Evolutionary conservation across 2,888 invertebrate genomes (phyloP).

Genomic region (Phyllotreta cruciferae): DNA sequence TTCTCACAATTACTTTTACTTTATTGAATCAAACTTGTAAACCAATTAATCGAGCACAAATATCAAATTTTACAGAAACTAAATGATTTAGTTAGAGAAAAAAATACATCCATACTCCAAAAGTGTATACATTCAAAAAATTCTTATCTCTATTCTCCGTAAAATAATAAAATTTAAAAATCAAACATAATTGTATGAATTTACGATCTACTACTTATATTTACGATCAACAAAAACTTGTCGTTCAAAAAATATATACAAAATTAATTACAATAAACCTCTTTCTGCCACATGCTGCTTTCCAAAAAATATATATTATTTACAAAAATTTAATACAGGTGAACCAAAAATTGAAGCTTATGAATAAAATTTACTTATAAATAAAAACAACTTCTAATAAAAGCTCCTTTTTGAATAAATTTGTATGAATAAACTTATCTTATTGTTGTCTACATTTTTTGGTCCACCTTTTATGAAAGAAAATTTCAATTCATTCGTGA

Average conservation of each 20-base stretch:
- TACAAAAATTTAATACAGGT: constrained; percentile 4
- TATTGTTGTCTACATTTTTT: too few relatives aligned
- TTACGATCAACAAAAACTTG: constrained; percentile 32
- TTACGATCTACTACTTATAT: constrained; percentile 30
- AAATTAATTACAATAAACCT: constrained; percentile 40
- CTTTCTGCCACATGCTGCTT: constrained; percentile 19
- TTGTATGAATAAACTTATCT: too few relatives aligned
- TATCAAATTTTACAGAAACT: too few relatives aligned
- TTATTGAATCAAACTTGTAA: too few relatives aligned
- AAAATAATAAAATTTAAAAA: constrained; percentile 36
- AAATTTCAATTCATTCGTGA: too few relatives aligned
- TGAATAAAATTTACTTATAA: background rate
- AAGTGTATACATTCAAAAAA: constrained; percentile 24
- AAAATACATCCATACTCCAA: constrained; percentile 7
- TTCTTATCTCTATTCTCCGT: constrained; percentile 25
- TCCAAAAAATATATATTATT: constrained; percentile 10
- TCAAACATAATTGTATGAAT: constrained; percentile 37
- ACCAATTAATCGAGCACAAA: too few relatives aligned
- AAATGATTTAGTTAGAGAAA: background rate
- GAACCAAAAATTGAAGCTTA: background rate
- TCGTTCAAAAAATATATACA: constrained; percentile 38
- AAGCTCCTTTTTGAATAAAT: too few relatives aligned
- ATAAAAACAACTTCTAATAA: constrained; percentile 11
- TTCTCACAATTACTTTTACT: background rate
- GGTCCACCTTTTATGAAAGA: too few relatives aligned